Evolutionary conservation across 2,113 vertebrate genomes (phyloP).

Genomic region (Prunella himalayana): DNA sequence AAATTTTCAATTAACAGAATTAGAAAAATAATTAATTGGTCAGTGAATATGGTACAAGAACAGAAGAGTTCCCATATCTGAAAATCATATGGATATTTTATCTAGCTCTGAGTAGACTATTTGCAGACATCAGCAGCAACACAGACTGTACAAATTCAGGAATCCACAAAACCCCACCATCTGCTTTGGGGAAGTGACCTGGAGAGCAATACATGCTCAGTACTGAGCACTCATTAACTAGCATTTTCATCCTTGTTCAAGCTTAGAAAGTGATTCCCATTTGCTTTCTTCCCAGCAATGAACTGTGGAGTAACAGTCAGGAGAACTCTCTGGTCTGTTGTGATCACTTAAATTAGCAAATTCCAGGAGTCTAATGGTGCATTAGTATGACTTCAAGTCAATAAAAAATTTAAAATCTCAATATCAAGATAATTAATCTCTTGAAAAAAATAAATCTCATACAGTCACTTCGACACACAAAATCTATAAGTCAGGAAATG

Average conservation of each 20-base stretch:
- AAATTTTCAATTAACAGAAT: background rate
- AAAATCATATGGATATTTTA: background rate
- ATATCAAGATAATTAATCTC: background rate
- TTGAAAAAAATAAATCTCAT: background rate
- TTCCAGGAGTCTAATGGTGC: background rate
- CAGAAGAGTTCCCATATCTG: background rate
- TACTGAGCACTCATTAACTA: background rate
- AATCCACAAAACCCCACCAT: rapidly evolving
- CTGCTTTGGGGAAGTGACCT: background rate
- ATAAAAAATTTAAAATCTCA: background rate
- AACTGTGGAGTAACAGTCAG: background rate
- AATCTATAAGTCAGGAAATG: background rate
- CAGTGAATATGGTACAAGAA: background rate
- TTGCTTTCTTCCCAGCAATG: background rate
- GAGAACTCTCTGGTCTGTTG: background rate
- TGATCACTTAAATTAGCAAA: background rate
- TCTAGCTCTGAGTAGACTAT: background rate
- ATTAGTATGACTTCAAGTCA: background rate
- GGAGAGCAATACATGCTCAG: background rate
- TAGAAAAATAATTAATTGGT: background rate
- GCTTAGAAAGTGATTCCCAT: background rate
- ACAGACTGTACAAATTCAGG: background rate
- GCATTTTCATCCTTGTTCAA: background rate
- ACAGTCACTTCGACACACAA: background rate
- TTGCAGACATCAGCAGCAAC: background rate